phyloP scores from a whole-genome alignment of 2,888 invertebrate genomes.

The Synergus gifuensis region DNA sequence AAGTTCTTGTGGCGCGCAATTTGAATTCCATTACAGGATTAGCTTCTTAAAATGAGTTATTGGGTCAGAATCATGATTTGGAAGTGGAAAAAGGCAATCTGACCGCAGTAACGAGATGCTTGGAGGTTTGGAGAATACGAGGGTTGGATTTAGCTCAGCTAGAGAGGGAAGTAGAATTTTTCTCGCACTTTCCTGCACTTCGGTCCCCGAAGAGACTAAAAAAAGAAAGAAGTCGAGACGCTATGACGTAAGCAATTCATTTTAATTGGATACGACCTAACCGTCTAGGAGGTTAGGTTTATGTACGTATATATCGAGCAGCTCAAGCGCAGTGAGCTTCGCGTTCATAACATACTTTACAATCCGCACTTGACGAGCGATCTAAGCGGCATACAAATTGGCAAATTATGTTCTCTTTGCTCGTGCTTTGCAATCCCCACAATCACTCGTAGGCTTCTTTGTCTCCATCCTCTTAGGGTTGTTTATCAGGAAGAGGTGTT shows the following conservation, averaged over 20 bases:
- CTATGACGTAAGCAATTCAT: conserved; percentile 48
- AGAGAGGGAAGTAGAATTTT: conserved; percentile 8
- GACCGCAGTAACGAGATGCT: background rate
- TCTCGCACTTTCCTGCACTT: conserved; percentile 11
- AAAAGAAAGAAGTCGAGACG: conserved; percentile 23
- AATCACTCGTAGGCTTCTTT: background rate
- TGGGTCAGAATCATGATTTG: background rate
- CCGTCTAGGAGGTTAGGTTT: conserved; percentile 29
- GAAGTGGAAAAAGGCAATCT: conserved; percentile 1
- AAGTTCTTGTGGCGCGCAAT: background rate
- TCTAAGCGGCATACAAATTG: conserved; percentile 46
- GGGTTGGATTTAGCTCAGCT: background rate
- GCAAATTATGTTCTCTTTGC: conserved; percentile 36
- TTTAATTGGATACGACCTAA: conserved; percentile 50
- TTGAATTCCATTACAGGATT: background rate
- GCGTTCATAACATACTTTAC: conserved; percentile 42
- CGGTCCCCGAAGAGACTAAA: conserved; percentile 7
- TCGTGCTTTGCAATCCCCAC: background rate
- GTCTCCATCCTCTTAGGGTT: background rate
- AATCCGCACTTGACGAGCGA: conserved; percentile 42
- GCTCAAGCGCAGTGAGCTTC: conserved; percentile 11
- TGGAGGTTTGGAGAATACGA: background rate
- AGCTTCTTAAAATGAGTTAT: background rate
- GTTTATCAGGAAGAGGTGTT: background rate
- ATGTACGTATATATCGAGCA: conserved; percentile 39